Percentiles rank a stretch among this genome's conserved stretches.
Conservation (phyloP, 2,888 invertebrate genomes). For the Trichacis sp. region DNA sequence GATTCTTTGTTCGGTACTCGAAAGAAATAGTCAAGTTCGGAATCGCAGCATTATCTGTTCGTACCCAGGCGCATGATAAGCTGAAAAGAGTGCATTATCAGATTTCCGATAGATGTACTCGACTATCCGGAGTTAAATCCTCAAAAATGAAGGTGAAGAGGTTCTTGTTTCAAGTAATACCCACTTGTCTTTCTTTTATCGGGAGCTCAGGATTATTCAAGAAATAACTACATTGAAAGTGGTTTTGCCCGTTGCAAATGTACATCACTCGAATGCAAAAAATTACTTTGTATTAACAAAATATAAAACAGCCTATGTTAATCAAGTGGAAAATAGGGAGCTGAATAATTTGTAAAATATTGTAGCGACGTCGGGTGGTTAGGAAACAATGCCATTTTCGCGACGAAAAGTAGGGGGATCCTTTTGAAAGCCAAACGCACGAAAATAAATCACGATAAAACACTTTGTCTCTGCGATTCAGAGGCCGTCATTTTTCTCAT, state of each 20-base stretch:
- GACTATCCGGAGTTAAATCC: not conserved
- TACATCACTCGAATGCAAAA: no score
- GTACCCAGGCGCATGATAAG: constrained; percentile 1
- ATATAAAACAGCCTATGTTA: no score
- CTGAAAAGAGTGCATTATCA: not conserved
- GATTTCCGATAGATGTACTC: not conserved
- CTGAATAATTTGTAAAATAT: constrained; percentile 14
- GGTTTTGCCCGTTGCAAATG: no score
- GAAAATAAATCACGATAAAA: constrained; percentile 27
- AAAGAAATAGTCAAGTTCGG: not conserved
- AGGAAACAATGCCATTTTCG: constrained; percentile 7
- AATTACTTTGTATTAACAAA: no score
- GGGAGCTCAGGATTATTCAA: not conserved
- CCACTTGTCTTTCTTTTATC: not conserved
- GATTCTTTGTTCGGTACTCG: not conserved
- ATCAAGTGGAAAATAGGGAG: not conserved
- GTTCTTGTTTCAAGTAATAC: not conserved
- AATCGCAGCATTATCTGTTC: not conserved
- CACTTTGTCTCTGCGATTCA: constrained; percentile 16
- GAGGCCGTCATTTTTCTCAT: constrained; percentile 28
- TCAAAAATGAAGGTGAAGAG: constrained; percentile 1
- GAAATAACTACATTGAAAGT: not conserved
- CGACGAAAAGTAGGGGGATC: constrained; percentile 3
- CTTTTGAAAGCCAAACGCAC: constrained; percentile 8
- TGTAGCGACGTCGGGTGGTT: constrained; percentile 6